Evolutionary conservation across 2,797 vertebrate genomes (phyloP), one percentile per base, ranked within the genome.

Genomic region (Argyrosomus regius): DNA sequence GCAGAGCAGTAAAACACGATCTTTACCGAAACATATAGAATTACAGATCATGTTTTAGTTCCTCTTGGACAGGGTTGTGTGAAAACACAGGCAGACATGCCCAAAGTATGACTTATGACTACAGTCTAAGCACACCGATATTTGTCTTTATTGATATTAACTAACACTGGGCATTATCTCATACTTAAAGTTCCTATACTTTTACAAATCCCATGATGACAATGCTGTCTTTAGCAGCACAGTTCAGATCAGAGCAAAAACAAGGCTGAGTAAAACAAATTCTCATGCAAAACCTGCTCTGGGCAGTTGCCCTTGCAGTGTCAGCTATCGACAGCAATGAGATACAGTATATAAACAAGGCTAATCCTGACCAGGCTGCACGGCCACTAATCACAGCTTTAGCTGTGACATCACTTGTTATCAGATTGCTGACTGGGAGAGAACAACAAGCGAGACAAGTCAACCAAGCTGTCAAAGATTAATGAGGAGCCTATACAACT

Each of bases 331-430:
- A 81, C 75, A 75, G 84, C 84, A 87, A 70, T 71, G 87, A 87
- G 84, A 89, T 85, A 39, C 35, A 39, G 35, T 39, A 77, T 72
- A 91, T 81, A 93, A 94, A 95, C 90, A 92, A 69, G 84, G 66
- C 83, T 92, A 93, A 94, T 93, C 85, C 88, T 52, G 56, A 39
- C 66, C 77, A 4, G 74, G 78, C 86, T 67, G 70, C 79, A 39
- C 68, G 56, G 78, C 64, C 75, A 75, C 74, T 80, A 80, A 89
- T 88, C 78, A 78, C 75, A 31, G 84, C 66, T 79, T 90, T 81
- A 59, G 54, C 73, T 80, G 71, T 93, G 93, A 91, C 88, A 87
- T 93, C 91, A 92, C 74, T 72, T 71, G 80, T 72, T 82, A 91
- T 88, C 86, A 88, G 79, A 83, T 52, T 53, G 57, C 80, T 73